phyloP scores from a whole-genome alignment of 2,113 vertebrate genomes.

The Alethe diademata region DNA sequence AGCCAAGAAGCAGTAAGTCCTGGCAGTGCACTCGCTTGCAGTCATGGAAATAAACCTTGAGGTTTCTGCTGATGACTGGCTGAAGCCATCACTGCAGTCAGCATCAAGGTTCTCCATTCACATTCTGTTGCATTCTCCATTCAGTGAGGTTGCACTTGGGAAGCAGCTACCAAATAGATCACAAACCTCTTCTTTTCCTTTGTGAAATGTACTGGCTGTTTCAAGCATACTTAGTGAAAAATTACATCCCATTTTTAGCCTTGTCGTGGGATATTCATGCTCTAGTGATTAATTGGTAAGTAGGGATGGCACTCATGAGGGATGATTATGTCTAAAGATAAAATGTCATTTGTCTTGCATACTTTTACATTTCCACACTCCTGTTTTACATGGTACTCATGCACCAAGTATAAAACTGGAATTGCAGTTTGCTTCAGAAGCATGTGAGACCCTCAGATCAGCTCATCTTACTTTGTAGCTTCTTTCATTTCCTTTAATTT shows the following conservation, averaged over 20 bases:
- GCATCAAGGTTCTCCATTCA: background rate
- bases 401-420: background rate
- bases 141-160: background rate
- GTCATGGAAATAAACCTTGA: background rate
- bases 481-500: slow-evolving; percentile 58
- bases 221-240: slow-evolving; percentile 30
- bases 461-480: background rate
- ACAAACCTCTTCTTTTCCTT: background rate
- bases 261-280: slow-evolving; percentile 20
- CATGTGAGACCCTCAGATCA: background rate
- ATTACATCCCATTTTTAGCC: slow-evolving; percentile 40
- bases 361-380: slow-evolving; percentile 1
- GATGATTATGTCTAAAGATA: slow-evolving; percentile 45
- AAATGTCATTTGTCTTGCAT: slow-evolving; percentile 48
- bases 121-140: background rate
- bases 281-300: slow-evolving; percentile 28
- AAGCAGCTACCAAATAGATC: background rate
- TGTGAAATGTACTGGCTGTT: background rate
- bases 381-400: background rate
- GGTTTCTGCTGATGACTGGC: background rate
- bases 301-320: background rate
- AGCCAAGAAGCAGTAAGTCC: background rate
- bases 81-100: background rate
- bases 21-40: background rate
- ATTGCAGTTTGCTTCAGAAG: background rate